phyloP scores from a whole-genome alignment of 2,888 invertebrate species.

The Aspidapion aeneum region DNA sequence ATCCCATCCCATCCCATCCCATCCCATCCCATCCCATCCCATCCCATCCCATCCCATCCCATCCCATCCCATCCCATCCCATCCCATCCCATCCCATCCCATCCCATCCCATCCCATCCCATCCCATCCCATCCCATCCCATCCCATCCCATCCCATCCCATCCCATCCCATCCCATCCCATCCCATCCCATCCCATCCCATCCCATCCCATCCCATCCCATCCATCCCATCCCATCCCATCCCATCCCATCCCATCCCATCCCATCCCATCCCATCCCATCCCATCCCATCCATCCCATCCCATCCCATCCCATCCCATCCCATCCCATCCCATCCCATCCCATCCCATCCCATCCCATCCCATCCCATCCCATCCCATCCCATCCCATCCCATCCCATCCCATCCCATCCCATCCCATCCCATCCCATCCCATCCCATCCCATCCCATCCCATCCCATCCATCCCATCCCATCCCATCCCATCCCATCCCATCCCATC shows the following conservation, averaged over 20 bases:
- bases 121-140: no score
- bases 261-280: conserved; percentile 2
- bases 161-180: neutral
- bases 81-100: no score
- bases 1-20: no score
- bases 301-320: neutral
- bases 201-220: no score
- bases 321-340: conserved; percentile 8
- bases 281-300: no score
- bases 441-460: no score
- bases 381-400: conserved; percentile 8
- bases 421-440: neutral
- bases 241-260: neutral
- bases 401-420: conserved; percentile 9
- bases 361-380: conserved; percentile 8
- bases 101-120: no score
- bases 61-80: no score
- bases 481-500: conserved; percentile 14
- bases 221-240: no score
- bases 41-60: no score
- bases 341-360: conserved; percentile 10
- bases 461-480: neutral
- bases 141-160: no score
- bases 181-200: neutral
- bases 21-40: no score